These are phyloP conservation scores for Pogonophryne albipinna DNA, from an alignment of 2,797 vertebrate genomes.

Conservation along the genomic window DNA sequence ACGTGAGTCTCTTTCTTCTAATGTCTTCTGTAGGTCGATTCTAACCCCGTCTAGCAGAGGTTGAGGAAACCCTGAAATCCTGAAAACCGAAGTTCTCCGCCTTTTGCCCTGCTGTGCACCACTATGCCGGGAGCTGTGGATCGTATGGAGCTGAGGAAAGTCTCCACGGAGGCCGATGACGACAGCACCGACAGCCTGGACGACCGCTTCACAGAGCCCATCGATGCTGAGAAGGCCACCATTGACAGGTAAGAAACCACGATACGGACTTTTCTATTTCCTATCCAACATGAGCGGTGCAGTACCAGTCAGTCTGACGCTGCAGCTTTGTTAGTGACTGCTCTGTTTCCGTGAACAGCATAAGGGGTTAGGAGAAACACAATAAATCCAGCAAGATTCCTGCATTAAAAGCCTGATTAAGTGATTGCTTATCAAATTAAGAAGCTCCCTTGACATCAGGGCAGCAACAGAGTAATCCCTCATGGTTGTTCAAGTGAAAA, in stretches of 20 bases:
- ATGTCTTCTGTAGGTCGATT: background rate
- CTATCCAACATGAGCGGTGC: background rate
- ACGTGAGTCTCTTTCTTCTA: background rate
- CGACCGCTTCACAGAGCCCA: constrained; percentile 82
- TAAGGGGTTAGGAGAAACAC: background rate
- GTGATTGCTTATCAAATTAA: no score
- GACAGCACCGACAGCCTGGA: constrained; percentile 91
- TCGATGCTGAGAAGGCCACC: constrained; percentile 88
- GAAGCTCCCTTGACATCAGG: no score
- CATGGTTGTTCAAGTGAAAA: no score
- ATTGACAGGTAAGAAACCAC: constrained; percentile 86
- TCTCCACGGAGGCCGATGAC: constrained; percentile 90
- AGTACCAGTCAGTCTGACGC: background rate
- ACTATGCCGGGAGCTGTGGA: constrained; percentile 86
- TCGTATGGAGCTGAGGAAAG: constrained; percentile 93
- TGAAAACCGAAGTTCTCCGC: background rate
- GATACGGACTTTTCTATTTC: background rate
- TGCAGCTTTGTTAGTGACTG: background rate
- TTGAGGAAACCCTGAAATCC: constrained; percentile 17
- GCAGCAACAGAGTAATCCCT: no score
- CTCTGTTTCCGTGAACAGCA: background rate
- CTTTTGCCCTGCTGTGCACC: constrained; percentile 3
- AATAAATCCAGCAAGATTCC: background rate
- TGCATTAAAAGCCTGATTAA: background rate
- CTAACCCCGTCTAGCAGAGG: background rate